These are phyloP conservation scores for Elysia crispata DNA, from an alignment of 2,888 invertebrate genomes.

Conservation along the genomic window DNA sequence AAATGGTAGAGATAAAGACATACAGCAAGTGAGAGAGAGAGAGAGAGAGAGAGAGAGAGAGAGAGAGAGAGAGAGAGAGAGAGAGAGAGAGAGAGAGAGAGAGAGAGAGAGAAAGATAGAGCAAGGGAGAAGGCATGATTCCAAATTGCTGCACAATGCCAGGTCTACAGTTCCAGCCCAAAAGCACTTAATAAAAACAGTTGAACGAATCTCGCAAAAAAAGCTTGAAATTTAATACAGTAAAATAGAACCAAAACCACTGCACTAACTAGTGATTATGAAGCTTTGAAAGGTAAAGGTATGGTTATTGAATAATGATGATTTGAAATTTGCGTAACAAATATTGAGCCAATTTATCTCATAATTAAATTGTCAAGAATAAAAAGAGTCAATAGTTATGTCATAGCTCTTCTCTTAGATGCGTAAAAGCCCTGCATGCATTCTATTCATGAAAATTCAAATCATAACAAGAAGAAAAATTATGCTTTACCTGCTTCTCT, in stretches of 20 bases:
- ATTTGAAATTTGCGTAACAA: background rate
- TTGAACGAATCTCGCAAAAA: no score
- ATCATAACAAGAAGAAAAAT: background rate
- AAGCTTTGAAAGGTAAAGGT: background rate
- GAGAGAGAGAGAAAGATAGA: background rate
- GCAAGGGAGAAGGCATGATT: background rate
- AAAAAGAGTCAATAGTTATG: no score
- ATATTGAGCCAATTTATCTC: no score
- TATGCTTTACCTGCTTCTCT: slow-evolving; percentile 68
- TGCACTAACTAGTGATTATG: no score
- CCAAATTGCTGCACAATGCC: background rate
- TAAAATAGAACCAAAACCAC: no score
- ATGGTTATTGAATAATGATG: background rate
- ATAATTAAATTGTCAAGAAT: no score
- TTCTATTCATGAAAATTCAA: background rate
- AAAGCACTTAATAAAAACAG: no score
- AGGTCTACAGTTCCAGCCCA: no score
- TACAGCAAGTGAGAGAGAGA: no score
- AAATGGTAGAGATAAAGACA: background rate
- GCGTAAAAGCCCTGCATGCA: no score
- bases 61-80: slow-evolving; percentile 5
- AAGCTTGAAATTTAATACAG: no score
- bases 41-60: slow-evolving; percentile 14
- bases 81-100: background rate
- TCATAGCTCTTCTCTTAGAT: no score